Base-by-base conservation (phyloP, 92 coral and sea anemone species). In the Epizoanthus illoricatus region DNA sequence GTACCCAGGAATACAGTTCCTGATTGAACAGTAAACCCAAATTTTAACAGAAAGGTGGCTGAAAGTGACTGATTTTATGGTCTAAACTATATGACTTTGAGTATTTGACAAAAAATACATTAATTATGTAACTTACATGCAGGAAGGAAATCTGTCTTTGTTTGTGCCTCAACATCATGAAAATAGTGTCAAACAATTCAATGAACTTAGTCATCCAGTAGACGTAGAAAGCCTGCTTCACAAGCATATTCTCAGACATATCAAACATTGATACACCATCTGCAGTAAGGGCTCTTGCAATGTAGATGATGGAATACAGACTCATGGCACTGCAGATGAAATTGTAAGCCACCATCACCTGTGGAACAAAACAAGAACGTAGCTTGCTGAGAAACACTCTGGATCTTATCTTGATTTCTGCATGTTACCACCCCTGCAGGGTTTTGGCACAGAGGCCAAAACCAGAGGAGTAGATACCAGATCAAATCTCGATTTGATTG, bases 281-380 rank as follows among this genome's bases (percentile, higher is more conserved):
- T 2, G 69, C 85, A 63, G 85, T 80, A 55, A 84, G 90, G 15
- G 89, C 88, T 43, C 45, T 76, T 24, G 79, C 72, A 63, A 89
- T 63, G 36, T 56, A 76, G 39, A 65, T 65, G 2, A 93, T 75
- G n/a, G 98, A 86, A 73, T 93, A 95, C 55, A 91, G 69, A 78
- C 98, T 95, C 55, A 95, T 84, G 5, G 74, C 89, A 90, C 98
- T 95, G 85, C 98, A 95, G 20, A 95, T 70, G 54, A 95, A 95
- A 81, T 95, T 95, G 89, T 95, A 95, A 2, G 66, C 87, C 36
- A 93, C 96, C 86, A 95, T 74, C 59, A 89, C 85, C 98, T 95
- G 84, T 54, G 86, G 81, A 56, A 43, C n/a, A 23, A 12, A 52
- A 9, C 39, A 63, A 42, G 55, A 40, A 63, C 17, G 47, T 16